Percentiles rank a stretch among this genome's conserved stretches.
Conservation (phyloP, 1,140 invertebrate species). For the Platorchestia sp. region DNA sequence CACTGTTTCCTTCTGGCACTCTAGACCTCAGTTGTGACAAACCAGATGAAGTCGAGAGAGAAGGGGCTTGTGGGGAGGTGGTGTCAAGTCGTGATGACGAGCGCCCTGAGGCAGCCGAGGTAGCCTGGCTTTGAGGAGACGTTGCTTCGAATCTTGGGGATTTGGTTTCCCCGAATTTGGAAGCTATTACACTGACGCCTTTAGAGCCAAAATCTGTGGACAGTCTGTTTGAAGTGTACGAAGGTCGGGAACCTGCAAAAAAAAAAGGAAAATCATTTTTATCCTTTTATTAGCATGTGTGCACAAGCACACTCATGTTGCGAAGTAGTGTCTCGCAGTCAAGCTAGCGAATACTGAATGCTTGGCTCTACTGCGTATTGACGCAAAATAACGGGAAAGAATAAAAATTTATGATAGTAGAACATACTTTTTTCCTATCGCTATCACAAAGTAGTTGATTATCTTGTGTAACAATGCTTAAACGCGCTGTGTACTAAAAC, state of each 20-base stretch:
- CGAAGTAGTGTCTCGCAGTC: too few relatives aligned
- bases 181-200: constrained; percentile 22
- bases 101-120: not conserved
- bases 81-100: not conserved
- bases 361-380: too few relatives aligned
- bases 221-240: constrained; percentile 15
- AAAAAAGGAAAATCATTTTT: not conserved
- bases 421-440: too few relatives aligned
- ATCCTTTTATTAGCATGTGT: not conserved
- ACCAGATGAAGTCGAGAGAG: not conserved
- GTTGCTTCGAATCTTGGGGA: constrained; percentile 3
- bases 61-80: not conserved
- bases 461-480: too few relatives aligned
- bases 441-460: too few relatives aligned
- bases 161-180: constrained; percentile 56
- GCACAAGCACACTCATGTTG: not conserved
- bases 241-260: constrained; percentile 53
- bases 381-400: too few relatives aligned
- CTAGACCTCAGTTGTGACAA: not conserved
- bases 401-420: too few relatives aligned
- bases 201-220: constrained; percentile 36
- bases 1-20: not conserved
- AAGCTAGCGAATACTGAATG: too few relatives aligned
- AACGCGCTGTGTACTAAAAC: too few relatives aligned
- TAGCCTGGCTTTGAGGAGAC: not conserved